Percentiles rank a stretch among this genome's conserved stretches.
Conservation (phyloP, 2,888 invertebrate genomes). For the Dynastes hyllus region DNA sequence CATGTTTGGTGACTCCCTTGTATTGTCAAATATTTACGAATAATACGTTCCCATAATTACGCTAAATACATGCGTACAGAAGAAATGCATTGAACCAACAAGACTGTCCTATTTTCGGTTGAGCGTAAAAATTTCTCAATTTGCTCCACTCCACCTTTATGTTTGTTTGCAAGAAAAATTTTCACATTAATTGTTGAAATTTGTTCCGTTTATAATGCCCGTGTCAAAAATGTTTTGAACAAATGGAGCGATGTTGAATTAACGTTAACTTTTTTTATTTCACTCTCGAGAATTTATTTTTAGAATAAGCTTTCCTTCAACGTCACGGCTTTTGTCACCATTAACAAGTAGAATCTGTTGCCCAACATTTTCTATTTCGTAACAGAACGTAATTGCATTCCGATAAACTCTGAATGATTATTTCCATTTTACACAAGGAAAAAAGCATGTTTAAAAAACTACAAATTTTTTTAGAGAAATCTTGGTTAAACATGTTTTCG, state of each 20-base stretch:
- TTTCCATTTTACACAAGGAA: too few relatives aligned
- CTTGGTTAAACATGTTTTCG: background rate
- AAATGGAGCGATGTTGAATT: background rate
- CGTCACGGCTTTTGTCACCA: background rate
- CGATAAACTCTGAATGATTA: background rate
- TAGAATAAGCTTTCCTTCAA: background rate
- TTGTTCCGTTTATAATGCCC: constrained; percentile 16
- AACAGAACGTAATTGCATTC: background rate
- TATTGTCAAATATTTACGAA: constrained; percentile 11
- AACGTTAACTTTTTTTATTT: background rate
- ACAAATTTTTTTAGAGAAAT: background rate
- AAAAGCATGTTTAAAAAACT: too few relatives aligned
- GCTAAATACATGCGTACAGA: background rate
- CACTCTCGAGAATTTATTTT: background rate
- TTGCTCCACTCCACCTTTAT: constrained; percentile 6
- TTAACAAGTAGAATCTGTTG: background rate
- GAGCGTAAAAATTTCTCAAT: constrained; percentile 13
- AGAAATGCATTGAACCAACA: constrained; percentile 7
- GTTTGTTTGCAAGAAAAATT: constrained; percentile 22
- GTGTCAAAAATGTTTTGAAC: constrained; percentile 8
- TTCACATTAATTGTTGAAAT: constrained; percentile 25
- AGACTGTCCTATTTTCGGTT: constrained; percentile 9
- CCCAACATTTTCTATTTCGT: background rate
- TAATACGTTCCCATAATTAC: constrained; percentile 2
- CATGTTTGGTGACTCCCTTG: background rate